These are phyloP conservation scores for Morone saxatilis DNA, from an alignment of 2,113 vertebrate species.

Conservation along the genomic window DNA sequence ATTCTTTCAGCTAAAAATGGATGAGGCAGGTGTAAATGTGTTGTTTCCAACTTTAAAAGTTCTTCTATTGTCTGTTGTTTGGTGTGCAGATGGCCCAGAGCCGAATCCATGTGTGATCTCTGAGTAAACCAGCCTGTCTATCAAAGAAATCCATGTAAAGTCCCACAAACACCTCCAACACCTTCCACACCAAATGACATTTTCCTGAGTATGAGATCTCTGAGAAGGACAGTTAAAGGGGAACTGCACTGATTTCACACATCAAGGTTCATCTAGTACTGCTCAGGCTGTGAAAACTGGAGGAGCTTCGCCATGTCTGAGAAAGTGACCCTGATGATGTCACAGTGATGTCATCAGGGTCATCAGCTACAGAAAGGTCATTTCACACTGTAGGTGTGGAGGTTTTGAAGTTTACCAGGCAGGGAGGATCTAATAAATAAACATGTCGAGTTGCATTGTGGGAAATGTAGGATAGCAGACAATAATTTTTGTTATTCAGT, in stretches of 20 bases:
- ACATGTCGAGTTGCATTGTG: not conserved
- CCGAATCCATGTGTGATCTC: constrained; percentile 29
- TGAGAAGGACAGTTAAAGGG: not conserved
- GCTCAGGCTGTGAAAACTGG: not conserved
- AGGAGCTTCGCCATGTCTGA: not conserved
- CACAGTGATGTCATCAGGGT: not conserved
- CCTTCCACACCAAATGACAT: constrained; percentile 19
- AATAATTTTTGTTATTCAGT: not conserved
- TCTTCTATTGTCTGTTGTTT: constrained; percentile 29
- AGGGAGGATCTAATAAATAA: not conserved
- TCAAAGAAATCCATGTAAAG: constrained; percentile 47
- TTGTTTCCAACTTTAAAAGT: constrained; percentile 26
- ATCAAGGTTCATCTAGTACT: not conserved
- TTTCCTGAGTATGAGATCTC: not conserved
- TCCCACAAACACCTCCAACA: constrained; percentile 38
- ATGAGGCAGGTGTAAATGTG: constrained; percentile 37
- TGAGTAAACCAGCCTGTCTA: constrained; percentile 47
- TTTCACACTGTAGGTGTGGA: not conserved
- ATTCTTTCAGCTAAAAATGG: constrained; percentile 1
- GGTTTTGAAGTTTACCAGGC: not conserved
- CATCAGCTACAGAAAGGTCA: not conserved
- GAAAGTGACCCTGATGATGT: not conserved
- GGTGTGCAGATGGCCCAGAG: constrained; percentile 51
- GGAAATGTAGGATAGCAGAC: not conserved
- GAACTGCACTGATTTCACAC: not conserved